Evolutionary conservation across 2,888 invertebrate species (phyloP).

Genomic region (Tipula helvola): DNA sequence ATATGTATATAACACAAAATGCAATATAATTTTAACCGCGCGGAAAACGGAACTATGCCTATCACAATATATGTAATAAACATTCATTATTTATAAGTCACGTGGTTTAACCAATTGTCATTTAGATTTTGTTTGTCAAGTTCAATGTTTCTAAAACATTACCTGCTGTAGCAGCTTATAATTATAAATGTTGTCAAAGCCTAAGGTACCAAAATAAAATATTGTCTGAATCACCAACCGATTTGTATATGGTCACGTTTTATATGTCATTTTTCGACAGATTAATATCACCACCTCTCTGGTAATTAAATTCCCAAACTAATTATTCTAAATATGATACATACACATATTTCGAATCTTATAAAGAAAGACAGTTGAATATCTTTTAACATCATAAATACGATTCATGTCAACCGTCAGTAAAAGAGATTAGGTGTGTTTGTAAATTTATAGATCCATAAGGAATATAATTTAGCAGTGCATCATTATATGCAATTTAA

Average conservation of each 20-base stretch:
- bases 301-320: too few relatives aligned
- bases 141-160: neutral
- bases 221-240: too few relatives aligned
- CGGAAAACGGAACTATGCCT: neutral
- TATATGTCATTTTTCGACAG: too few relatives aligned
- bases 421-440: neutral
- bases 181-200: too few relatives aligned
- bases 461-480: neutral
- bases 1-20: neutral
- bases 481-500: neutral
- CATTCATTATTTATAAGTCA: neutral
- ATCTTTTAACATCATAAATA: neutral
- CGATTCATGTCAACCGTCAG: neutral
- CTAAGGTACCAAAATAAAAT: too few relatives aligned
- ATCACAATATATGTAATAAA: neutral
- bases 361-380: neutral
- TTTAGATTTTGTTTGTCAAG: neutral
- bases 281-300: too few relatives aligned
- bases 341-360: too few relatives aligned
- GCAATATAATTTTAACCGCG: neutral
- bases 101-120: neutral
- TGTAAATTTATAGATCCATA: neutral
- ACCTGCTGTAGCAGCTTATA: neutral
- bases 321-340: too few relatives aligned
- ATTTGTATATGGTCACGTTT: too few relatives aligned